These are phyloP conservation scores for Danio choprae DNA, from an alignment of 2,797 vertebrate species.

Conservation along the genomic window DNA sequence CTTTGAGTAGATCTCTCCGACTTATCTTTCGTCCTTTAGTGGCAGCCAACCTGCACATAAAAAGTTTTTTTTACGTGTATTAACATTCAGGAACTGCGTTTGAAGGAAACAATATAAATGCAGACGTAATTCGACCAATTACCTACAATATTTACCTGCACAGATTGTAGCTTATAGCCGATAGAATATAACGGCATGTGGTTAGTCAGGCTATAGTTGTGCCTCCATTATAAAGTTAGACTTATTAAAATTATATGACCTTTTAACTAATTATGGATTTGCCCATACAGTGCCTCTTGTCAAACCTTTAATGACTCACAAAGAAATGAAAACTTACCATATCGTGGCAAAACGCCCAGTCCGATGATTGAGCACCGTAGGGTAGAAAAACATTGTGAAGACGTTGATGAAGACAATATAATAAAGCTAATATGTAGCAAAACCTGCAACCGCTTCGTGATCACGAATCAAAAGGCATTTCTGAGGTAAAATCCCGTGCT, in stretches of 20 bases:
- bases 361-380: slow-evolving; percentile 70
- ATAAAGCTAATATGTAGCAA: background rate
- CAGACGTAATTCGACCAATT: no score
- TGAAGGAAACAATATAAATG: no score
- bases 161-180: no score
- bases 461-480: slow-evolving; percentile 35
- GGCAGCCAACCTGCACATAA: slow-evolving; percentile 73
- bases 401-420: background rate
- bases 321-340: slow-evolving; percentile 73
- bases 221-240: background rate
- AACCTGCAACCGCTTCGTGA: background rate
- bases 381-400: slow-evolving; percentile 77
- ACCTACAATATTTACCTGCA: no score
- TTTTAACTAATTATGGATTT: background rate
- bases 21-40: slow-evolving; percentile 75
- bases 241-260: background rate
- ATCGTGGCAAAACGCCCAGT: slow-evolving; percentile 79
- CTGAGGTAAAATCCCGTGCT: slow-evolving; percentile 11
- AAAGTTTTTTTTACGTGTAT: background rate
- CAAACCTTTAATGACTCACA: background rate
- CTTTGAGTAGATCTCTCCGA: slow-evolving; percentile 75
- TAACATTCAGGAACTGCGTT: no score
- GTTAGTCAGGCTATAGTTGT: background rate
- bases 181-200: no score
- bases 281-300: no score